Evolutionary conservation across 2,797 vertebrate genomes (phyloP).

Genomic region (Mionectes olivaceus): DNA sequence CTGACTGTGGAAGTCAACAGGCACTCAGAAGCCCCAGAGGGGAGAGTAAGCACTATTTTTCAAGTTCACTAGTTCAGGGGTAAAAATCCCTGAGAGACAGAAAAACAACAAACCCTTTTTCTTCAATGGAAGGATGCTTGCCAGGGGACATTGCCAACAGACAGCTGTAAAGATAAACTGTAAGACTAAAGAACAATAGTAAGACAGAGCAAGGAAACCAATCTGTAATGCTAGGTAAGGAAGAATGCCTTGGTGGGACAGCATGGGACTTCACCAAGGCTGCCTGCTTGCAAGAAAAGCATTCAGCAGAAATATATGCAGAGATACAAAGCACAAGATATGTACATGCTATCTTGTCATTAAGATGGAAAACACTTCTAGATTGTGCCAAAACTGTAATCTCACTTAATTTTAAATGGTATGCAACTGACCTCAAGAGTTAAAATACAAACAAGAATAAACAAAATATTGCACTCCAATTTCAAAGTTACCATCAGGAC

Average conservation of each 20-base stretch:
- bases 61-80: slow-evolving; percentile 58
- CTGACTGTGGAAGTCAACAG: slow-evolving; percentile 9
- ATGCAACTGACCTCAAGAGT: neutral
- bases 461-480: neutral
- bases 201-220: neutral
- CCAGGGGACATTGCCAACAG: neutral
- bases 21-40: slow-evolving; percentile 43
- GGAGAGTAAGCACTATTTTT: slow-evolving; percentile 26
- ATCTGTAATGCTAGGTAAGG: neutral
- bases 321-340: neutral
- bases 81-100: slow-evolving; percentile 42
- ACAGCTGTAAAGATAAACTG: neutral
- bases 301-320: neutral
- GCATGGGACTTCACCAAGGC: neutral
- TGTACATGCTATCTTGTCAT: neutral
- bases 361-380: neutral
- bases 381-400: neutral
- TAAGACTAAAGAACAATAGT: neutral
- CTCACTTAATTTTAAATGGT: neutral
- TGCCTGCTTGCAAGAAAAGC: neutral
- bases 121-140: neutral
- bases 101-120: slow-evolving; percentile 14
- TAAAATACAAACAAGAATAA: neutral
- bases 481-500: neutral
- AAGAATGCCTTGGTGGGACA: neutral